These are phyloP conservation scores for Bombus confusus DNA, from an alignment of 1,140 invertebrate species.

Conservation along the genomic window DNA sequence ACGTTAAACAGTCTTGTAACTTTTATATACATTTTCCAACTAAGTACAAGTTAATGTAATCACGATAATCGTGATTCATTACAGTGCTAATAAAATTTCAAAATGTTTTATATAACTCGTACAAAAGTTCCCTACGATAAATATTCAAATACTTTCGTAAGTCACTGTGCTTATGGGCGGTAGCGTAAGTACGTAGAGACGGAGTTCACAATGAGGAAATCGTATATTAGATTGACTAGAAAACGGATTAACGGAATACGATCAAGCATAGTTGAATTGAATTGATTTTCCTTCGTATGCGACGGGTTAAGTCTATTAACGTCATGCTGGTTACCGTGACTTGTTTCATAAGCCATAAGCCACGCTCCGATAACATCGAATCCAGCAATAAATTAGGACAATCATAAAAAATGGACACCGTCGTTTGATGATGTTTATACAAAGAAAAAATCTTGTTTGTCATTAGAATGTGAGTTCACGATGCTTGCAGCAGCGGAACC, in stretches of 20 bases:
- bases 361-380: conserved; percentile 45
- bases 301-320: conserved; percentile 33
- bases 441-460: not conserved
- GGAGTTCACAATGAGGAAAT: not conserved
- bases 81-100: not conserved
- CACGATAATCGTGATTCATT: no score
- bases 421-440: conserved; percentile 19
- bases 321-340: not conserved
- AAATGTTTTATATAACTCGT: not conserved
- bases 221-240: conserved; percentile 6
- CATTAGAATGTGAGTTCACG: conserved; percentile 24
- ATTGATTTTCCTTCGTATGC: conserved; percentile 25
- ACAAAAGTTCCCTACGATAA: not conserved
- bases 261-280: not conserved
- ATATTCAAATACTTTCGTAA: not conserved
- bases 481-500: not conserved
- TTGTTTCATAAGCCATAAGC: conserved; percentile 51
- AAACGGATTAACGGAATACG: not conserved
- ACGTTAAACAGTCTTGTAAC: no score
- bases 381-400: conserved; percentile 33
- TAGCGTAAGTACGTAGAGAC: not conserved
- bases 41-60: no score
- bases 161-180: not conserved
- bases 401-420: conserved; percentile 38
- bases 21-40: no score